These are phyloP conservation scores for Triplophysa rosa DNA, from an alignment of 2,113 vertebrate genomes.

Conservation along the genomic window DNA sequence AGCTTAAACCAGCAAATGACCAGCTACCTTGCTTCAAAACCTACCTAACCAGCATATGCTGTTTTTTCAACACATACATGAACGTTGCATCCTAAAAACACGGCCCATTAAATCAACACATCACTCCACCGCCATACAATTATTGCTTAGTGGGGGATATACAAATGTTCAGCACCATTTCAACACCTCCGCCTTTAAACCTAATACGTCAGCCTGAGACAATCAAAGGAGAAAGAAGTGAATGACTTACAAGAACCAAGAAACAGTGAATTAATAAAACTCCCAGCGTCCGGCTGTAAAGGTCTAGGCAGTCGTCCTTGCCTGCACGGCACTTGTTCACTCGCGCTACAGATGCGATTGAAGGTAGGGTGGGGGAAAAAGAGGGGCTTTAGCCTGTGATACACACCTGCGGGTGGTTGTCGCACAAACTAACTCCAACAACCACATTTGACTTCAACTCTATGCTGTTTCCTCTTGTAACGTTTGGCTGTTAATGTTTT, in stretches of 20 bases:
- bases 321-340: conserved; percentile 10
- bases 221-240: conserved; percentile 16
- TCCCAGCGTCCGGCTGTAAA: background rate
- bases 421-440: background rate
- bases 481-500: conserved; percentile 22
- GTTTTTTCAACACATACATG: no score
- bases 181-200: conserved; percentile 46
- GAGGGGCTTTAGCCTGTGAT: background rate
- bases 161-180: conserved; percentile 73
- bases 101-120: background rate
- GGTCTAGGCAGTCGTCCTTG: conserved; percentile 12
- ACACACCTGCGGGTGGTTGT: background rate
- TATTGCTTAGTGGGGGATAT: conserved; percentile 72
- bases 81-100: background rate
- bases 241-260: background rate
- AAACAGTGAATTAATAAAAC: background rate
- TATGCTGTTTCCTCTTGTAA: conserved; percentile 17
- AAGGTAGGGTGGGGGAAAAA: conserved; percentile 43
- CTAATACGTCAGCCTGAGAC: conserved; percentile 28
- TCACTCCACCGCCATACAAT: conserved; percentile 51
- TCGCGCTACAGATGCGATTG: conserved; percentile 38
- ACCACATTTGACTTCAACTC: background rate
- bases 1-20: no score
- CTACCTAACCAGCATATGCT: no score
- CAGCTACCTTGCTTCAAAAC: no score